Evolutionary conservation across 1,140 invertebrate species (phyloP).

Genomic region (Paraescarpia echinospica): DNA sequence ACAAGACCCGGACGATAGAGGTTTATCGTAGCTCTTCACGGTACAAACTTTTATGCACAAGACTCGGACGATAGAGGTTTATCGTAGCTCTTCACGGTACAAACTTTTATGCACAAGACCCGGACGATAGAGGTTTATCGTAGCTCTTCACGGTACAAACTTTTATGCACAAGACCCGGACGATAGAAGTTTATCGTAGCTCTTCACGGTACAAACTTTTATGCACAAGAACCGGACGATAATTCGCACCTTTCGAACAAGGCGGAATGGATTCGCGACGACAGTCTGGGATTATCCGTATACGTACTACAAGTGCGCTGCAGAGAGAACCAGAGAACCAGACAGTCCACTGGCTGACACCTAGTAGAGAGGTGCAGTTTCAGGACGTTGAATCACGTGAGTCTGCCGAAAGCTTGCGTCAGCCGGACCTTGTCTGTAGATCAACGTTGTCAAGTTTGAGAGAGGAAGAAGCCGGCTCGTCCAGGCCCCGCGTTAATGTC

Average conservation of each 20-base stretch:
- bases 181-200: too few species aligned
- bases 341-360: too few species aligned
- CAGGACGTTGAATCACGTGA: too few species aligned
- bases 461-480: too few species aligned
- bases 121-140: not conserved
- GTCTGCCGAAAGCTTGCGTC: too few species aligned
- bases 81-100: not conserved
- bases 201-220: too few species aligned
- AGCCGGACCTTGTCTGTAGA: too few species aligned
- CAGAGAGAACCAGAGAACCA: too few species aligned
- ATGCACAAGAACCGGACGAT: not conserved
- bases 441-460: too few species aligned
- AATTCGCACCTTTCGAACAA: not conserved
- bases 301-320: too few species aligned
- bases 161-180: not conserved
- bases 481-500: not conserved
- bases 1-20: not conserved
- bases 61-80: not conserved
- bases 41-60: not conserved
- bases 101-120: not conserved
- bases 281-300: too few species aligned
- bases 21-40: not conserved
- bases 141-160: not conserved
- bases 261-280: not conserved
- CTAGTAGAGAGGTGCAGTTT: too few species aligned